Base-by-base conservation (phyloP, 2,888 invertebrate genomes). In the Sarcophaga subvicina region DNA sequence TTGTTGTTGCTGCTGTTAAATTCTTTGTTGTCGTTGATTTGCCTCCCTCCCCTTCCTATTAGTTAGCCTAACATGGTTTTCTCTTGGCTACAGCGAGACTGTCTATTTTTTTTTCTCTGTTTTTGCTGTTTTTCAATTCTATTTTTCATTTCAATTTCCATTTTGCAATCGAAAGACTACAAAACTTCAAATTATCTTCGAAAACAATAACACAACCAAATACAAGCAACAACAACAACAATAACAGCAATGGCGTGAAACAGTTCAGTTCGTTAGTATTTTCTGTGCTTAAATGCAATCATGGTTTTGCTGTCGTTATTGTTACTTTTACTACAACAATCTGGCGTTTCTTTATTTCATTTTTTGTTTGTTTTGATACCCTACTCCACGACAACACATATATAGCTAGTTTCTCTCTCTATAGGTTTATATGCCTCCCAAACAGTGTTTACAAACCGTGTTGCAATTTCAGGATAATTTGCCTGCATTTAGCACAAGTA, bases 141-240 rank as follows among this genome's bases (percentile, higher is more conserved):
- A 76, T 84, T 80, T 84, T 84, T 80, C 66, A 71, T 84, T 84
- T 72, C 64, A 84, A 84, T 84, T 84, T 80, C 71, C 76, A 84
- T 84, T 84, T 84, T 76, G 84, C 75, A 80, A 76, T 80, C 37
- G 37, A 76, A 84, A 84, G 80, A 73, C 86, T 86, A 86, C 83
- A 86, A 86, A 86, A 86, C 86, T 86, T 86, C 86, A 17, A 12
- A 54, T 86, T 80, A 80, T 86, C 83, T 83, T 86, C 71, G 78
- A 69, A 12, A 69, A 69, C 6, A 69, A 69, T 45, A 69, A 47
- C 69, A n/a, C 20, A n/a, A n/a, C 54, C 47, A 49, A 12, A 49
- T 49, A 14, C 11, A 49, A 49, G 0, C 49, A 49, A 49, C 49
- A 14, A 54, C 1, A 14, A 54, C 17, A 54, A 14, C 17, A 14